Base-by-base conservation (phyloP, 2,888 invertebrate species). In the Parochlus steinenii region DNA sequence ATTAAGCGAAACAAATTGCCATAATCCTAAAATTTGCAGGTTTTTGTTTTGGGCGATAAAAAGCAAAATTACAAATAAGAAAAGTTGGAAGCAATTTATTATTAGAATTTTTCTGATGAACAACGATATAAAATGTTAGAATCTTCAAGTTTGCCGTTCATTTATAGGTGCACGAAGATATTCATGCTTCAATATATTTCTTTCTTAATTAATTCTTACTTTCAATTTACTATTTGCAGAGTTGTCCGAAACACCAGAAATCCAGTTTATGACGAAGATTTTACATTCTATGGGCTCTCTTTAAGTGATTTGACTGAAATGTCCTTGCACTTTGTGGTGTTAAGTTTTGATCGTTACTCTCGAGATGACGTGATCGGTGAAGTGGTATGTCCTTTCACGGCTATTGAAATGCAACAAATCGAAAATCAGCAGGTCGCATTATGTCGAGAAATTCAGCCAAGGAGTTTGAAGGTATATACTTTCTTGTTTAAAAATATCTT, bases 281-380 rank as follows among this genome's bases (percentile, higher is more conserved):
- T 98, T 57, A 97, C 95, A 2, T 97, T 98, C 69, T 98, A 93
- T 55, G 95, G 95, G 37, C 73, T 90, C 48, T 76, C 75, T 32
- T 74, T 78, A 45, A 77, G 79, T 52, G 90, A 93, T 58, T 67
- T 93, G 40, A 68, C 80, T 52, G 77, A 75, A 51, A 87, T 89
- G 58, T 92, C 90, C 5, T 66, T 92, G 34, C 92, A 93, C 63
- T 92, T 93, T 57, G 85, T 89, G 37, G 81, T 90, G 12, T 69
- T 85, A 52, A 95, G 83, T 61, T 95, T 92, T 59, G 93, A 95
- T 63, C 79, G 93, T 54, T 98, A 95, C 56, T 95, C 95, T 20
- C 77, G 97, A 14, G 97, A 98, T 54, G 93, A 97, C 58, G 89
- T 98, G 49, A 90, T 98, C 47, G 98, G 97, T 3, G 97, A 98